These are phyloP conservation scores for Dastarcus helophoroides DNA, from an alignment of 2,888 invertebrate species.

Conservation along the genomic window DNA sequence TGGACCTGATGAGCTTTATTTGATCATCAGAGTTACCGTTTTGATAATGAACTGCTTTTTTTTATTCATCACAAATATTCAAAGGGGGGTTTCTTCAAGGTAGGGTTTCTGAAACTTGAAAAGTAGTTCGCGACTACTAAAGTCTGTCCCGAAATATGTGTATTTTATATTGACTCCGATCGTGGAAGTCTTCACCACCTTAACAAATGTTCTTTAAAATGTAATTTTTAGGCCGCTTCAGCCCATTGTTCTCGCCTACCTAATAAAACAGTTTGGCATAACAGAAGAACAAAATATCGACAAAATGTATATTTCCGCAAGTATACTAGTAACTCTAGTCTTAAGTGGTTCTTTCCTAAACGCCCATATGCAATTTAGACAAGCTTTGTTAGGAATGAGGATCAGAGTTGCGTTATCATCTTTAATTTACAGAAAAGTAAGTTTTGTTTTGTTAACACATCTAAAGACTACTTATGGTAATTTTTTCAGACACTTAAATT, in stretches of 20 bases:
- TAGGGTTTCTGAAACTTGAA: too few relatives aligned
- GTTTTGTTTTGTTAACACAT: slow-evolving; percentile 8
- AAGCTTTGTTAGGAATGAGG: slow-evolving; percentile 62
- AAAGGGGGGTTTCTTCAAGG: too few relatives aligned
- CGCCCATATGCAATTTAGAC: slow-evolving; percentile 49
- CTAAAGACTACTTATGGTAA: background rate
- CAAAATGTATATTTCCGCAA: slow-evolving; percentile 47
- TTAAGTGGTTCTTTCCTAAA: slow-evolving; percentile 43
- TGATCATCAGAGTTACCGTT: too few relatives aligned
- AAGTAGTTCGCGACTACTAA: too few relatives aligned
- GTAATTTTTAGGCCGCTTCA: slow-evolving; percentile 46
- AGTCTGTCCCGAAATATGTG: background rate
- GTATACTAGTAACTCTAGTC: slow-evolving; percentile 40
- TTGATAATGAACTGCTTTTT: too few relatives aligned
- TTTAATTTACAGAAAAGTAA: slow-evolving; percentile 69
- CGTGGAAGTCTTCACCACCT: too few relatives aligned
- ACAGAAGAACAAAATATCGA: slow-evolving; percentile 37
- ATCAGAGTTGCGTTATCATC: slow-evolving; percentile 66
- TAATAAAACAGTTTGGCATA: slow-evolving; percentile 48
- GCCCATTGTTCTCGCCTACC: slow-evolving; percentile 46
- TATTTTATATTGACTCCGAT: too few relatives aligned
- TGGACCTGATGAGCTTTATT: too few relatives aligned
- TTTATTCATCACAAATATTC: too few relatives aligned
- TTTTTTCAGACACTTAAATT: slow-evolving; percentile 44
- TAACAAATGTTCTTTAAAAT: slow-evolving; percentile 1